Evolutionary conservation across 2,797 vertebrate genomes (phyloP).

Genomic region (Notamacropus eugenii): DNA sequence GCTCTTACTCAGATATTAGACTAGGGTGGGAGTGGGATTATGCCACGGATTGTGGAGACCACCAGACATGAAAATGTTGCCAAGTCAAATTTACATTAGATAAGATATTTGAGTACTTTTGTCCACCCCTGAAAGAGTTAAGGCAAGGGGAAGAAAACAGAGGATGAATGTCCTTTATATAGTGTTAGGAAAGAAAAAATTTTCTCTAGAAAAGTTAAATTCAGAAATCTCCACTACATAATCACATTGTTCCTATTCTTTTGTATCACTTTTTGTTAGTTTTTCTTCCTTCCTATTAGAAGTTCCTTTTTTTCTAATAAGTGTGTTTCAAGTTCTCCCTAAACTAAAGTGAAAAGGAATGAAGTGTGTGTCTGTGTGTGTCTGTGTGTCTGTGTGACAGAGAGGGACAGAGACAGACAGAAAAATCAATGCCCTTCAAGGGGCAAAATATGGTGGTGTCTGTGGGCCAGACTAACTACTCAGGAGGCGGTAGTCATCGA

Average conservation of each 20-base stretch:
- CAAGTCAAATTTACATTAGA: neutral
- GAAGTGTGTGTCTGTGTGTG: no score
- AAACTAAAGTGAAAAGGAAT: neutral
- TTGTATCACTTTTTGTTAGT: neutral
- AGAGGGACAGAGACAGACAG: neutral
- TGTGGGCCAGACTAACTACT: neutral
- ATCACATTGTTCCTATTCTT: neutral
- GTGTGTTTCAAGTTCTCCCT: neutral
- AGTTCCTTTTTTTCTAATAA: neutral
- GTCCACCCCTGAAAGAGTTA: neutral
- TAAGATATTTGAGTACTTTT: neutral
- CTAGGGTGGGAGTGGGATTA: accelerated
- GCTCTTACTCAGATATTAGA: neutral
- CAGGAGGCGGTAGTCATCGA: neutral
- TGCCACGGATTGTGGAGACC: neutral
- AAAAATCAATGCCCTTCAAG: neutral
- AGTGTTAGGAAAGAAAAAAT: neutral
- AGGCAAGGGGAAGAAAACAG: neutral
- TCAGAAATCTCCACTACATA: neutral
- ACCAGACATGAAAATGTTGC: neutral
- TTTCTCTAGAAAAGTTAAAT: neutral
- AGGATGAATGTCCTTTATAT: neutral
- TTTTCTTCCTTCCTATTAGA: neutral
- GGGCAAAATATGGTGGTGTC: neutral
- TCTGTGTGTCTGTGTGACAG: neutral